phyloP scores from a whole-genome alignment of 2,888 invertebrate species.

The Coelogynopora nodosa region DNA sequence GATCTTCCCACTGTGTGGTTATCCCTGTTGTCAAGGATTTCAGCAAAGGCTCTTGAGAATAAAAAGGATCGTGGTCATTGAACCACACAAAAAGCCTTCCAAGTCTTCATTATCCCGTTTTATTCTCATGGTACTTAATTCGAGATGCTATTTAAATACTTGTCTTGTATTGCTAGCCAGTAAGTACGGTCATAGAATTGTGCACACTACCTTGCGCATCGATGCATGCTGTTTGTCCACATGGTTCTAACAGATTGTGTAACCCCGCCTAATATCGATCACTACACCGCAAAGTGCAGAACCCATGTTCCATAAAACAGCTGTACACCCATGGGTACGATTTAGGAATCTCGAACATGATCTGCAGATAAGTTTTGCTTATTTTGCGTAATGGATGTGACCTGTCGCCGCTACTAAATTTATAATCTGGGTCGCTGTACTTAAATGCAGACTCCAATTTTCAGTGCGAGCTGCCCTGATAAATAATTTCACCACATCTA shows the following conservation, averaged over 20 bases:
- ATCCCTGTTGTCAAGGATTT: background rate
- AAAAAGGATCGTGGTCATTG: background rate
- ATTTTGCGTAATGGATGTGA: background rate
- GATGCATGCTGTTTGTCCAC: background rate
- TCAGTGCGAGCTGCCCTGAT: background rate
- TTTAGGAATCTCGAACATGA: background rate
- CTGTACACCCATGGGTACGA: background rate
- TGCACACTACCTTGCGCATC: background rate
- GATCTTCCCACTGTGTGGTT: background rate
- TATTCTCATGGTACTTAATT: background rate
- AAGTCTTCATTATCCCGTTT: background rate
- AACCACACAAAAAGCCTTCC: background rate
- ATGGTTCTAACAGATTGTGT: background rate
- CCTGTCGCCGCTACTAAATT: background rate
- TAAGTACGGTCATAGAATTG: background rate
- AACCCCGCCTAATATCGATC: slow-evolving; percentile 31
- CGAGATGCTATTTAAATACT: background rate
- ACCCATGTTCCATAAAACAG: background rate
- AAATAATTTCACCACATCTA: background rate
- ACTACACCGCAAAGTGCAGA: background rate
- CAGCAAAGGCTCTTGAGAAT: background rate
- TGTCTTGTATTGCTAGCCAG: background rate
- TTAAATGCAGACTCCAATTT: background rate
- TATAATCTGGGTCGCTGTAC: background rate
- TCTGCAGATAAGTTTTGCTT: background rate